Base-by-base conservation (phyloP, 2,113 vertebrate species). In the Jacana jacana region DNA sequence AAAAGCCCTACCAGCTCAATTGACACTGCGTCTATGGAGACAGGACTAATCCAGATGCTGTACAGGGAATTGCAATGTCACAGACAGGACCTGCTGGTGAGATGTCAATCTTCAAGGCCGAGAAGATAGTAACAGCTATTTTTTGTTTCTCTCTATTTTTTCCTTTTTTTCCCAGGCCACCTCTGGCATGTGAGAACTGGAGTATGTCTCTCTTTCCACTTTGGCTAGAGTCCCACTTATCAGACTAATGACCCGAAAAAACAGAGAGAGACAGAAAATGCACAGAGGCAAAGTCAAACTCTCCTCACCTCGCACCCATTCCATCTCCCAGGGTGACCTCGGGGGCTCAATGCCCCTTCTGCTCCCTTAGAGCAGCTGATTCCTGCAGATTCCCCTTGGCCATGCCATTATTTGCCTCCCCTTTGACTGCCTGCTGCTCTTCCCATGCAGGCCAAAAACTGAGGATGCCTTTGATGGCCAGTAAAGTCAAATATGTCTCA, bases 401-500 rank as follows among this genome's bases (percentile, higher is more conserved):
- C 80, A 46, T 64, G 66, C 73, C 73, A 58, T 5, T 55, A 64
- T 75, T 70, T 24, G 19, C 49, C 60, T 77, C n/a, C 60, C 81
- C 85, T 79, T 89, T 24, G 42, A 54, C 73, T 75, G 48, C 65
- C 71, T 23, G n/a, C 37, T 90, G 76, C 75, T 88, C 88, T 79
- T 77, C 86, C 95, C 88, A 48, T 18, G 42, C 23, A 71, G 57
- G 61, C 60, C 60, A 76, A 80, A 76, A 89, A 44, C 78, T 60
- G 77, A 93, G 86, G 96, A 71, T 83, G 97, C 87, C 82, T 97
- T 91, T 95, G 92, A 85, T 85, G 91, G 85, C 78, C 65, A 52
- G 85, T 58, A 40, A 95, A 92, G 89, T 81, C 96, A 95, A 92
- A 76, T 11, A 70, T 16, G 51, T 46, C 77, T 97, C 68, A 40